Evolutionary conservation across 2,888 invertebrate species (phyloP), one percentile per base, ranked within the genome.

Genomic region (Latrodectus elegans): DNA sequence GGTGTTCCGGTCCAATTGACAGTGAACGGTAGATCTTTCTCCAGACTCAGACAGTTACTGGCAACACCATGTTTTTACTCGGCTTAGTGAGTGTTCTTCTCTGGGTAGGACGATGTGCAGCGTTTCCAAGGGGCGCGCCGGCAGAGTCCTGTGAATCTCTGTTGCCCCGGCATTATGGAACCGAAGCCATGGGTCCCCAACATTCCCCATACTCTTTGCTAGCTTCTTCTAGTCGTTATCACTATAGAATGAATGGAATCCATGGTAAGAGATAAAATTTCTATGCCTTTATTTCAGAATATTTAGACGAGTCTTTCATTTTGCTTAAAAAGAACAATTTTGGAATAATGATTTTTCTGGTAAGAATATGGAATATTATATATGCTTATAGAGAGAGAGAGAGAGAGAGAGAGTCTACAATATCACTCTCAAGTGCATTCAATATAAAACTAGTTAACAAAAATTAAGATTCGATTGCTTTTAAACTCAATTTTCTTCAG

Each of bases 41-140:
- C 73, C 26, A 64, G 82, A 68, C 81, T 64, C 65, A 4, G 22
- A 65, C 51, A 53, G 68, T 14, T 49, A 10, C 38, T 38, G 22
- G 52, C 38, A 68, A 55, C 71, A 64, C 70, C 17, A 85, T 85
- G 85, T 38, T 85, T 70, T 75, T 75, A 26, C 76, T 80, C 14
- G 53, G 74, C 52, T 26, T 70, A 14, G 67, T 76, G 73, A 60
- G 77, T 26, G 26, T 64, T n/a, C 60, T 88, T 17, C 64, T 60
- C n/a, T 38, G 65, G 9, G 15, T 67, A 17, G 26, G 73, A 51
- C 49, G 51, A 15, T 67, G 65, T 22, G 10, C n/a, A 55, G 81
- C 84, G n/a, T 90, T 90, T 53, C 90, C 90, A 0, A 81, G 86
- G 10, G 90, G 90, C 38, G 90, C 90, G n/a, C 90, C 90, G 49